These are phyloP conservation scores for Gallinago jamesoni DNA, from an alignment of 2,113 vertebrate genomes.

Conservation along the genomic window DNA sequence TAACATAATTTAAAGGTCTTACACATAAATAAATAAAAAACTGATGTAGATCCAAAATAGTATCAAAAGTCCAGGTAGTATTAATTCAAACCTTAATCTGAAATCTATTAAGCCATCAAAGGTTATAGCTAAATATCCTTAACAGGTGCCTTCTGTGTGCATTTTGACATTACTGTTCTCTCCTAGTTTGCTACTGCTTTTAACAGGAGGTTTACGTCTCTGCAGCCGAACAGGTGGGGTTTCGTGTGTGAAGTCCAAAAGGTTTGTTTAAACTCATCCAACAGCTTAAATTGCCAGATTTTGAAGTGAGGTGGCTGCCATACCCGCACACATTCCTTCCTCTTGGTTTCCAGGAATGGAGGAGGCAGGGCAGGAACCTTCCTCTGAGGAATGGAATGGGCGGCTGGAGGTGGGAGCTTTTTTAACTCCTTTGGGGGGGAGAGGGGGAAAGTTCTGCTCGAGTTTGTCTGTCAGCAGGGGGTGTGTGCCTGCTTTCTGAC, in stretches of 20 bases:
- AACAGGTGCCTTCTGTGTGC: neutral
- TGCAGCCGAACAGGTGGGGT: neutral
- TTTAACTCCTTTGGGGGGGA: neutral
- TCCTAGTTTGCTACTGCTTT: neutral
- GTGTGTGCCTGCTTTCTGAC: neutral
- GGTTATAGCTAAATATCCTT: neutral
- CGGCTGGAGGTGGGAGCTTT: slow-evolving; percentile 35
- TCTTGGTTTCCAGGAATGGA: neutral
- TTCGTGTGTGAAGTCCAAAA: neutral
- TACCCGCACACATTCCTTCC: neutral
- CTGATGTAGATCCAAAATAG: neutral
- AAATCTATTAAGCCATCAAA: neutral
- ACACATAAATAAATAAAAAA: neutral
- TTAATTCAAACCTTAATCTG: neutral
- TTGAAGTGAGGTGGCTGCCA: neutral
- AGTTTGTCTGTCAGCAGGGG: slow-evolving; percentile 27
- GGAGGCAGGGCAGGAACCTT: neutral
- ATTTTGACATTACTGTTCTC: neutral
- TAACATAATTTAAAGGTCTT: neutral
- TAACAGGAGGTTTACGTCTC: neutral
- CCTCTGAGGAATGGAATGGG: slow-evolving; percentile 28
- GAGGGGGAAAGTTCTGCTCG: neutral
- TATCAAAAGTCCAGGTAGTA: neutral
- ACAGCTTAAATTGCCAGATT: neutral
- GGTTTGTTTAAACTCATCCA: neutral